Base-by-base conservation (phyloP, 2,888 invertebrate species). In the Apocheima hispidaria region DNA sequence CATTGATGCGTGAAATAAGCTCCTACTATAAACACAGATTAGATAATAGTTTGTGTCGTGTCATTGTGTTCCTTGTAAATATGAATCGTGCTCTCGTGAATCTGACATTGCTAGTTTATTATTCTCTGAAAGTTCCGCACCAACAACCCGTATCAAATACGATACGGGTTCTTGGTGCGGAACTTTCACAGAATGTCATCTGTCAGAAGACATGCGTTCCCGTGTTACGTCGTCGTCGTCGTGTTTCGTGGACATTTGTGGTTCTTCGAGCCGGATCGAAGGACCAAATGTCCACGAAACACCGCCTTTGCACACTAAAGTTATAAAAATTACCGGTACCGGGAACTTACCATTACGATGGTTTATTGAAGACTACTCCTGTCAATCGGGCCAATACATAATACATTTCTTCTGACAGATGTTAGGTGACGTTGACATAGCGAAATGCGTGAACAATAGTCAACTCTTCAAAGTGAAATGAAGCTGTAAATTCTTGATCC, bases 1-100 rank as follows among this genome's bases (percentile, higher is more conserved):
- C 62, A 59, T 38, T 63, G 51, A 59, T 36, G 65, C 64, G 62
- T 64, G 62, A 63, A 66, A 66, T 68, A 59, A 68, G 59, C 52
- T 60, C 43, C 54, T 41, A 26, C 33, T 41, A n/a, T 20, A 2
- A 14, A n/a, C 18, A 40, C 30, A 49, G 41, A 33, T 18, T 52
- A 50, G 12, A 54, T 38, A 23, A 46, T 30, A 58, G 43, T 14
- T 23, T 33, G 48, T 48, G 7, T 35, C 16, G 12, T 48, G 2
- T 5, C 41, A 33, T 43, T 14, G 14, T 49, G 16, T 12, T 40
- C 10, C 21, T 16, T 46, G 38, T 26, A 38, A n/a, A 41, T 46
- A 41, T 49, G 49, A 54, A 18, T 46, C 54, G 54, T 46, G 53
- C 23, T 26, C n/a, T n/a, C n/a, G n/a, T n/a, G n/a, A n/a, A n/a